phyloP scores from a whole-genome alignment of 2,113 vertebrate genomes.

The Opisthocomus hoazin region DNA sequence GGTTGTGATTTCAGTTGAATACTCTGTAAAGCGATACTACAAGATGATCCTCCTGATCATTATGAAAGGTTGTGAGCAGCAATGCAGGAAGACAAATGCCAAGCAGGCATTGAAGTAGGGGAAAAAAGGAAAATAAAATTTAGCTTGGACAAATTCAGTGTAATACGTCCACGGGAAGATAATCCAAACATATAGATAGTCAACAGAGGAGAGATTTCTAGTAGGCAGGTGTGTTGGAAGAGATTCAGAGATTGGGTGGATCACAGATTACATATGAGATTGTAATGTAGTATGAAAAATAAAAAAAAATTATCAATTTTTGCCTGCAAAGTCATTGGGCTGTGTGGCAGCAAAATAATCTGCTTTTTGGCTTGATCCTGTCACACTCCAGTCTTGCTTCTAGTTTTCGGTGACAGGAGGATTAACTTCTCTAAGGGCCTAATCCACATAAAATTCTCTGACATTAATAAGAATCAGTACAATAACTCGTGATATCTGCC shows the following conservation, averaged over 20 bases:
- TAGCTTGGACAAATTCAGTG: background rate
- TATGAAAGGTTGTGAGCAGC: background rate
- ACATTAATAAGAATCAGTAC: background rate
- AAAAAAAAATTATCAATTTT: background rate
- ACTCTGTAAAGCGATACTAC: background rate
- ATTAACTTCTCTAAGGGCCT: background rate
- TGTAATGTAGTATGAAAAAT: background rate
- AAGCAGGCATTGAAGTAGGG: background rate
- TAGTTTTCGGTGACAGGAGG: background rate
- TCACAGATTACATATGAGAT: background rate
- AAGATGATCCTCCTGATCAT: background rate
- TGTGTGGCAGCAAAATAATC: background rate
- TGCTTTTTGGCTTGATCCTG: background rate
- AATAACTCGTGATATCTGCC: background rate
- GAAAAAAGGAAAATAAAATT: background rate
- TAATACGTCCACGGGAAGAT: background rate
- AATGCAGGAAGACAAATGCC: background rate
- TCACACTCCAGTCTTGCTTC: background rate
- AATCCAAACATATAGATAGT: background rate
- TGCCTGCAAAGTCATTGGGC: background rate
- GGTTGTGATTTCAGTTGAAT: conserved; percentile 19
- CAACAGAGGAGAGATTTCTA: background rate
- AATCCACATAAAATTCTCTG: background rate
- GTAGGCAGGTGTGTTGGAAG: background rate
- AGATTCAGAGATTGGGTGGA: background rate